Evolutionary conservation across 2,888 invertebrate genomes (phyloP).

Genomic region (Oligia fasciuncula): DNA sequence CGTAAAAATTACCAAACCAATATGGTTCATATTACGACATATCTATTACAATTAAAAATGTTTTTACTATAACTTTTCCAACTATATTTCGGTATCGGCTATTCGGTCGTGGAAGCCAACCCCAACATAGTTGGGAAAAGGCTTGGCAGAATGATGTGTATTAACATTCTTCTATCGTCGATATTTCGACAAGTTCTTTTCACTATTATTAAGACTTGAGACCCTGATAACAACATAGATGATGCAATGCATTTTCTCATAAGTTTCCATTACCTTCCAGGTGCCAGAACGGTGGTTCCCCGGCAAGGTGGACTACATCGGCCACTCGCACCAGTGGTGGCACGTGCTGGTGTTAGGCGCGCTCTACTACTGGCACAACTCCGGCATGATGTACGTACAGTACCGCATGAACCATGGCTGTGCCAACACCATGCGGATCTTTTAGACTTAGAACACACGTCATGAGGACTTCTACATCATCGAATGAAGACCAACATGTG

Average conservation of each 20-base stretch:
- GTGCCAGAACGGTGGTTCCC: slow-evolving; percentile 97
- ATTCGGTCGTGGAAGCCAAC: no score
- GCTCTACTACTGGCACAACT: slow-evolving; percentile 98
- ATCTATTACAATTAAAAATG: no score
- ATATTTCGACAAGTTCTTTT: not conserved
- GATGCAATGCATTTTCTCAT: not conserved
- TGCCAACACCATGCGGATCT: slow-evolving; percentile 91
- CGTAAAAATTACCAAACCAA: no score
- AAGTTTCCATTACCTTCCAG: slow-evolving; percentile 64
- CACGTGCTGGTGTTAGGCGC: slow-evolving; percentile 97
- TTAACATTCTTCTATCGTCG: not conserved
- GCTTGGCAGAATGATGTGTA: not conserved
- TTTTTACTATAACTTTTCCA: no score
- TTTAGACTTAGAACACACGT: slow-evolving; percentile 73
- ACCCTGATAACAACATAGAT: not conserved
- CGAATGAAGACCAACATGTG: slow-evolving; percentile 2
- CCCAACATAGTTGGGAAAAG: no score
- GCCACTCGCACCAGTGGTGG: slow-evolving; percentile 99
- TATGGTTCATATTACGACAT: no score
- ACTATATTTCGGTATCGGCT: no score
- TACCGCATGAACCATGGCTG: slow-evolving; percentile 95
- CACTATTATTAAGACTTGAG: not conserved
- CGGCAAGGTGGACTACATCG: slow-evolving; percentile 97
- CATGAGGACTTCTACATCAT: not conserved
- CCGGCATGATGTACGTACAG: slow-evolving; percentile 95